Evolutionary conservation across 2,888 invertebrate genomes (phyloP), one percentile per base, ranked within the genome.

Genomic region (Julus scanicus): DNA sequence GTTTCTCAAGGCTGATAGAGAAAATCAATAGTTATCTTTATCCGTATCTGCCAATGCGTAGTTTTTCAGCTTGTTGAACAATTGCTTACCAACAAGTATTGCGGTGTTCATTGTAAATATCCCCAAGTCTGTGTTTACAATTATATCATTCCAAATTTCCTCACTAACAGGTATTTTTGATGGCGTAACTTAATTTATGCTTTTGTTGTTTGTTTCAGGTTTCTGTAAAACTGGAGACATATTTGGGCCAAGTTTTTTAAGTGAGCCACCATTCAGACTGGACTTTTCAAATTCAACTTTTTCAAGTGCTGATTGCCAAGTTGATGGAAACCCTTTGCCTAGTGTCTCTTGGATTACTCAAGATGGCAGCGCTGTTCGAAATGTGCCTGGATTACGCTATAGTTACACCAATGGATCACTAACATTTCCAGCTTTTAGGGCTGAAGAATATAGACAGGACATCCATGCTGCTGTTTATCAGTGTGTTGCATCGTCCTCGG

Each of bases 251-350:
- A 71, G 49, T 37, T 88, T 88, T 84, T n/a, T 37, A 83, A 40
- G 63, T 37, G 88, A 88, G 29, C 88, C 88, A n/a, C 87, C 87
- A 11, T 11, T 63, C 20, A 71, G 87, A 83, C 53, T 88, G 11
- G 88, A 88, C 49, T 88, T 88, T 57, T 86, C 87, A 6, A 88
- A 88, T 84, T 88, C 88, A 17, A 88, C 88, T 9, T 37, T 40
- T 17, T 87, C 88, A 29, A 87, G 37, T 49, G 89, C 92, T 4
- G 91, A 92, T 90, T 92, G 92, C 89, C 90, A 91, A 89, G 91
- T 92, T 0, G 90, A 90, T 9, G 92, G 92, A 3, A 91, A 91
- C n/a, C 92, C 92, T 0, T 90, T 90, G 17, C 92, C 92, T 1
- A 88, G 88, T 20, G 91, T 92, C 71, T 90, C 90, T 15, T 92